These are phyloP conservation scores for Helobdella robusta DNA, from an alignment of 2,888 invertebrate species.

Conservation along the genomic window DNA sequence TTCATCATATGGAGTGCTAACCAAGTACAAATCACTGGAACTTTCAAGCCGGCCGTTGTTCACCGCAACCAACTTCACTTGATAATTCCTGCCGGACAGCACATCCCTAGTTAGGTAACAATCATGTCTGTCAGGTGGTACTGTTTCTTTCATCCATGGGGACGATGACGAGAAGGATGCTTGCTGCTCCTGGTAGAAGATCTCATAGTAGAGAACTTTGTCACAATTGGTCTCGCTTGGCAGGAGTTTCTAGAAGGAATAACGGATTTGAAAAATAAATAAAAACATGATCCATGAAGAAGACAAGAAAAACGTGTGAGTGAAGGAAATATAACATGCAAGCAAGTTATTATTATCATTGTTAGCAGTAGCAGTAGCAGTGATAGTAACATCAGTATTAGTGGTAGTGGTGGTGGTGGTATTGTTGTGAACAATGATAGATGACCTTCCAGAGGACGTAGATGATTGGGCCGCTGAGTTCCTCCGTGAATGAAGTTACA, in stretches of 20 bases:
- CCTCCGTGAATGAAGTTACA: background rate
- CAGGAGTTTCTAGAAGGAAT: slow-evolving; percentile 4
- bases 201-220: slow-evolving; percentile 3
- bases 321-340: no score
- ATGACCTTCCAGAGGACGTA: background rate
- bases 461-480: background rate
- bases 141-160: slow-evolving; percentile 14
- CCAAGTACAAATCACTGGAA: background rate
- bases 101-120: background rate
- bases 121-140: background rate
- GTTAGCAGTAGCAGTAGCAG: background rate
- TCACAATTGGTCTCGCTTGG: slow-evolving; percentile 4
- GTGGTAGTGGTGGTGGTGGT: background rate
- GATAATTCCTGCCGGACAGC: background rate
- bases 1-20: slow-evolving; percentile 3
- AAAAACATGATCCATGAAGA: no score
- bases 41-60: slow-evolving; percentile 9
- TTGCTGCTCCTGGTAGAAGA: slow-evolving; percentile 9
- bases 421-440: background rate
- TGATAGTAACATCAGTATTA: background rate
- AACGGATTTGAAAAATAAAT: no score
- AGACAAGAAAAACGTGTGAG: no score
- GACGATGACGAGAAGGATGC: background rate
- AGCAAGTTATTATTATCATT: no score
- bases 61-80: background rate